These are phyloP conservation scores for Delia radicum DNA, from an alignment of 1,140 invertebrate genomes.

Conservation along the genomic window DNA sequence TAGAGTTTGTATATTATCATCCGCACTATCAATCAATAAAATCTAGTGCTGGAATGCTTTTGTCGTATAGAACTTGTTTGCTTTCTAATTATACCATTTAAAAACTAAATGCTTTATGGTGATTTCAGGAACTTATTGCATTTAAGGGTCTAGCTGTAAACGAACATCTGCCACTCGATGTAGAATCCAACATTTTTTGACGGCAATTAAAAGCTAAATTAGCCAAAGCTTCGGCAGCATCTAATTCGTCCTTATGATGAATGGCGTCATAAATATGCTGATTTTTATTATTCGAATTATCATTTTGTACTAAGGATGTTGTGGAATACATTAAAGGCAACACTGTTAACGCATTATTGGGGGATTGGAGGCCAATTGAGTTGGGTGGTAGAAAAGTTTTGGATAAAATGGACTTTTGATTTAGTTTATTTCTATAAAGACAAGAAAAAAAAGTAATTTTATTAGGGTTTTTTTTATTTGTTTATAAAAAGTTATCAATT, in stretches of 20 bases:
- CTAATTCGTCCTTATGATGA: constrained; percentile 69
- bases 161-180: constrained; percentile 29
- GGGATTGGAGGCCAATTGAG: background rate
- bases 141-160: constrained; percentile 13
- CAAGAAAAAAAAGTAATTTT: background rate
- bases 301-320: background rate
- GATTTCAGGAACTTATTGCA: constrained; percentile 43
- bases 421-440: constrained; percentile 24
- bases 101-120: constrained; percentile 23
- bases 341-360: background rate
- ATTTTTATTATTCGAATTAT: background rate
- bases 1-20: background rate
- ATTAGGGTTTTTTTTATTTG: background rate
- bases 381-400: constrained; percentile 4
- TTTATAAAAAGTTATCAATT: background rate
- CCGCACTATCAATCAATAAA: constrained; percentile 17
- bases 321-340: background rate
- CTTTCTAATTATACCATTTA: constrained; percentile 25
- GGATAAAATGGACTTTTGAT: background rate
- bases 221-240: constrained; percentile 68
- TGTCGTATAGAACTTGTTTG: constrained; percentile 13
- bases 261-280: constrained; percentile 27
- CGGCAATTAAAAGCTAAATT: constrained; percentile 53
- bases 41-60: constrained; percentile 25
- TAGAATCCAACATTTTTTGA: constrained; percentile 36